Evolutionary conservation across 2,797 vertebrate species (phyloP), one percentile per base, ranked within the genome.

Genomic region (Enteromius unitaeniatus): DNA sequence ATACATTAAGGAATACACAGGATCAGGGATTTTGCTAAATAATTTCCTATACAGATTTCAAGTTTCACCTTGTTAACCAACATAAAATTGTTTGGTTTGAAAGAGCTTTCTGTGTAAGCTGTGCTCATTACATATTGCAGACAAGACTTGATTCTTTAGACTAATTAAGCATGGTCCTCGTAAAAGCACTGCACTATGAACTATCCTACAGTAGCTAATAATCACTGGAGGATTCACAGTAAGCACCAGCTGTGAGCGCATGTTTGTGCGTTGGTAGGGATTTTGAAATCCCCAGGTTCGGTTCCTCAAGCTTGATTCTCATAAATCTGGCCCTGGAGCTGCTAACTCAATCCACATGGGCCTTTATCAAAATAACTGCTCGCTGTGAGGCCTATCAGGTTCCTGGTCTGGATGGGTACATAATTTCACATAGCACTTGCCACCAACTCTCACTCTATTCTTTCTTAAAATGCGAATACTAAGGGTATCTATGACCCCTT

Each of bases 291-390:
- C 90, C 88, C 88, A 92, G 84, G 86, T 91, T 91, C 91, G 88
- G 88, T 89, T 91, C 91, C 87, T 90, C 89, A 82, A 89, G 89
- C 89, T 80, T 62, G 53, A 88, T 83, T 92, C 86, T 91, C 87
- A 90, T 92, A 92, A 95, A 91, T 92, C 92, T 90, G 86, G 81
- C 90, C 85, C 86, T 90, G 86, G 84, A 91, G 85, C 88, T 90
- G 89, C 90, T 92, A 95, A 96, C 90, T 87, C 77, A 89, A 94
- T 90, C 91, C 94, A 94, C 91, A 94, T 94, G 94, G 75, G 82
- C n/a, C 73, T 86, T 90, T 92, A 92, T 94, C 92, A 92, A 92
- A 94, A 94, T 93, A 93, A 91, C 87, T 82, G 90, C 90, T 42
- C 90, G 88, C 90, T 89, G 83, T 74, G 62, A 90, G 85, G 86